Percentiles rank a stretch among this genome's conserved stretches.
phyloP scores from a whole-genome alignment of 2,113 vertebrate species.

The Ptyas mucosa region DNA sequence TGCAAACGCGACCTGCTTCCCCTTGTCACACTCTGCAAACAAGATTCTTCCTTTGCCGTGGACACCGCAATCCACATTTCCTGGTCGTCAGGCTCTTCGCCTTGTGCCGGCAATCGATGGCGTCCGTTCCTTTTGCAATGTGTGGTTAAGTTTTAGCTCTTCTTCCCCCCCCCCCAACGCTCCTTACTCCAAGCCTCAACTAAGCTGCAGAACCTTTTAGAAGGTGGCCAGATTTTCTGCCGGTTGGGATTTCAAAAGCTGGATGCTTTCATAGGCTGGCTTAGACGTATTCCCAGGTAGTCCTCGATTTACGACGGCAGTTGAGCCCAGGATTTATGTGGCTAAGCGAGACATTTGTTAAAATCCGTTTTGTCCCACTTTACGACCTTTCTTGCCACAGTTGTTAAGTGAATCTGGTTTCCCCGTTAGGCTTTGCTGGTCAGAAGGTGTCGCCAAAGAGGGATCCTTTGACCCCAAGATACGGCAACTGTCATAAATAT shows the following conservation, averaged over 20 bases:
- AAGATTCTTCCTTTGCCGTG: background rate
- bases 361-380: too few species aligned
- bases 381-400: too few species aligned
- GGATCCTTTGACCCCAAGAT: too few species aligned
- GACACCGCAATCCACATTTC: background rate
- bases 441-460: too few species aligned
- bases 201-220: background rate
- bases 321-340: too few species aligned
- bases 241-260: background rate
- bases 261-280: background rate
- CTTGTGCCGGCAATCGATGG: background rate
- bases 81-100: background rate
- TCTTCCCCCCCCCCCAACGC: background rate
- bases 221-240: background rate
- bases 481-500: too few species aligned
- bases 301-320: too few species aligned
- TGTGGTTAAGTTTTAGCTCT: background rate
- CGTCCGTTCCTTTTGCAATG: background rate
- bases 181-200: background rate
- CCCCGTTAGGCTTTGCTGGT: too few species aligned
- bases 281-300: background rate
- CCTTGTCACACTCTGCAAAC: background rate
- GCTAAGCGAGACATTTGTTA: too few species aligned
- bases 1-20: background rate
- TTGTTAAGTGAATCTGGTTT: too few species aligned